Base-by-base conservation (phyloP, 2,888 invertebrate species). In the Hofmannophila pseudospretella region DNA sequence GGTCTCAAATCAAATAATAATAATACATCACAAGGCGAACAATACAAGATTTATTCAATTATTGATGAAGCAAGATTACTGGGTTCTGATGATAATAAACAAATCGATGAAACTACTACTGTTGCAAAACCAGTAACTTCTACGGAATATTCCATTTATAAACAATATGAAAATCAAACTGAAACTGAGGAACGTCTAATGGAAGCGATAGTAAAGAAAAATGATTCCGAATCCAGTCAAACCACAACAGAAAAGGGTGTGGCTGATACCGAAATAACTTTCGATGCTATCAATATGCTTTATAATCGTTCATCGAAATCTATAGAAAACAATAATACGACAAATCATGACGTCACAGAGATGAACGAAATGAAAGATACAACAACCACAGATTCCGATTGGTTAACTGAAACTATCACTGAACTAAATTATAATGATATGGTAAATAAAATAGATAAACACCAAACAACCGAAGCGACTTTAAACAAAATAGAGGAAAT, bases 281-380 rank as follows among this genome's bases (percentile, higher is more conserved):
- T 84, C 47, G 78, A 81, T 48, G 53, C 58, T 14, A 76, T 81
- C 11, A 79, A 64, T 38, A 69, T 66, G 58, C 62, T 75, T 37
- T 72, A 63, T 39, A 81, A 80, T 45, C 67, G 77, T 38, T 70
- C 84, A 13, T 78, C 84, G 5, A 79, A 80, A 54, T 70, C 76
- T n/a, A 68, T 73, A 30, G 61, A 61, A 36, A 57, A 57, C 4
- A 42, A 54, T n/a, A 45, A 52, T 33, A 47, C 27, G 10, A 32
- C 32, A 29, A 38, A 46, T 7, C 36, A 45, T 16, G 48, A 42
- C 40, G 42, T 41, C 23, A 51, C 60, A 16, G 54, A 48, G 30
- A 47, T 54, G 14, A 42, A 49, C 13, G 59, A 58, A 41, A 37
- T 12, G 2, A 36, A 25, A 29, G 23, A 19, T 26, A 10, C 12